These are phyloP conservation scores for Epirrhoe tristata DNA, from an alignment of 2,888 invertebrate species.

Conservation along the genomic window DNA sequence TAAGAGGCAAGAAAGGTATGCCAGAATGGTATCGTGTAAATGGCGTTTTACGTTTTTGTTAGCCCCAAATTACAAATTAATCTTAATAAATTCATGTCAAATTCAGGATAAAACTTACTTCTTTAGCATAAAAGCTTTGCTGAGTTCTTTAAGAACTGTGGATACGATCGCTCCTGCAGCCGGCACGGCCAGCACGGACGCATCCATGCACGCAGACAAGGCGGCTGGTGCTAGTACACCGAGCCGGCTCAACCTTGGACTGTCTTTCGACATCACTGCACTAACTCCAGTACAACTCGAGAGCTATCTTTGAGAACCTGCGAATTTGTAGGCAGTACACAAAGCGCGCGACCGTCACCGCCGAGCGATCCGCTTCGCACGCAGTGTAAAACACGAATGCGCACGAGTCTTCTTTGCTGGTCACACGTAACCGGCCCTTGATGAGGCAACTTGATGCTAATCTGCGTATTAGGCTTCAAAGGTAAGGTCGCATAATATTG, in stretches of 20 bases:
- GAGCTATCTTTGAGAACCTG: constrained; percentile 11
- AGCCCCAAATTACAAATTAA: too few relatives aligned
- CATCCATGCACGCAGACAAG: constrained; percentile 78
- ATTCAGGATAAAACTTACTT: constrained; percentile 62
- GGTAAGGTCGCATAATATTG: constrained; percentile 4
- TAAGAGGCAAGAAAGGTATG: too few relatives aligned
- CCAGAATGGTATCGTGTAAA: too few relatives aligned
- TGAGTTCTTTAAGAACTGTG: constrained; percentile 78
- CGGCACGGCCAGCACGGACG: constrained; percentile 78
- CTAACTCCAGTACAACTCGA: constrained; percentile 21
- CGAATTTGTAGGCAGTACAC: constrained; percentile 20
- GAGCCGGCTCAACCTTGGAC: constrained; percentile 67
- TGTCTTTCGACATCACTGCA: constrained; percentile 72
- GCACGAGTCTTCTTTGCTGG: constrained; percentile 31
- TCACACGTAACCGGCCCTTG: constrained; percentile 30
- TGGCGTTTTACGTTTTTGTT: too few relatives aligned
- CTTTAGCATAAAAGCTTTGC: constrained; percentile 81
- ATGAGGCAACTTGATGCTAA: neutral
- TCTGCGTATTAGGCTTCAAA: constrained; percentile 1
- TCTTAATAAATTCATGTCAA: too few relatives aligned
- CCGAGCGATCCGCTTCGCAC: constrained; percentile 80
- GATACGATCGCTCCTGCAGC: constrained; percentile 80
- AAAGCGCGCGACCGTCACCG: constrained; percentile 75
- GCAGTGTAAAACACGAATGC: constrained; percentile 68
- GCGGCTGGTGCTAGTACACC: constrained; percentile 80